Base-by-base conservation (phyloP, 2,888 invertebrate species). In the Aspidiotus destructor region DNA sequence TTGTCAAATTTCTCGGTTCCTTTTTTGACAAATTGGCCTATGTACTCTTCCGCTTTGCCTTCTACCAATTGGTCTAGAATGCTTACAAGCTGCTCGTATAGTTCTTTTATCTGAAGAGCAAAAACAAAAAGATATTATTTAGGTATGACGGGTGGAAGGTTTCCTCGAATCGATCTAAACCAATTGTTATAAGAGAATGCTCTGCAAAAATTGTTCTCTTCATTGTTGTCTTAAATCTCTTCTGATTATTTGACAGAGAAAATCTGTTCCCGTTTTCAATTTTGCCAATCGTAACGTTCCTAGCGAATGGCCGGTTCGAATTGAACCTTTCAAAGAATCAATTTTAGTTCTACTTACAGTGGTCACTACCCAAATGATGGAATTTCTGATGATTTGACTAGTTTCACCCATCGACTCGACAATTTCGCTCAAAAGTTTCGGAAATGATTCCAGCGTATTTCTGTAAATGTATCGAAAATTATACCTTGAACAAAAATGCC, bases 391-490 rank as follows among this genome's bases (percentile, higher is more conserved):
- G 0, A 88, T 88, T 72, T 86, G 82, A 9, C 89, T 89, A 0
- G 90, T 89, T 67, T 89, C 89, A 0, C 90, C 91, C 88, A 91
- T 88, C 73, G 88, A 85, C 7, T 88, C 87, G 88, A 88, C 89
- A 75, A 91, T 82, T 76, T 91, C 91, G 61, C 86, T 86, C 0
- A 91, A 81, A 40, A 91, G 88, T 60, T 86, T 87, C 0, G 91
- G 91, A 63, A 91, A 75, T 0, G 87, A 86, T 73, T 89, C 86
- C 72, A 91, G 83, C 75, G 89, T 72, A 60, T 73, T 73, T 60
- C 73, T 74, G 48, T 7, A 28, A 62, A 48, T 28, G 40, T 58
- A 28, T 28, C 40, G 7, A 55, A 16, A 58, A 40, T 58, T 15
- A n/a, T 17, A 57, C 6, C 28, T 28, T 28, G 28, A 28, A 28